Conservation (phyloP, 2,113 vertebrate species). For the Neolamprologus variostigma region DNA sequence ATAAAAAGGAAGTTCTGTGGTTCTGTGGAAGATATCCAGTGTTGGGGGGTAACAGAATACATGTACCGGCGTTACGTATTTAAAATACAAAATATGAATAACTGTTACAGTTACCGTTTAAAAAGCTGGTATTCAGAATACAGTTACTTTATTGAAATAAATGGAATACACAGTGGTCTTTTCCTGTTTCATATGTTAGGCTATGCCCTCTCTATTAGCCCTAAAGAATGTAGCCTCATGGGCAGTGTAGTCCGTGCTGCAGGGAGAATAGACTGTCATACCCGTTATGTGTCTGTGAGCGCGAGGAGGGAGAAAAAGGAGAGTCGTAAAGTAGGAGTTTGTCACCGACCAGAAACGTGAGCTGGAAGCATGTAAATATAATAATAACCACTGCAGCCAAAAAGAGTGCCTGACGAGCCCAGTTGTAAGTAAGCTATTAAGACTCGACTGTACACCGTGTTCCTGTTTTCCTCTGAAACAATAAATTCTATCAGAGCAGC, state of each 20-base stretch:
- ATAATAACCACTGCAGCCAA: neutral
- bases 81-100: neutral
- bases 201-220: neutral
- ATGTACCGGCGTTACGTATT: neutral
- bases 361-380: fast-evolving
- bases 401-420: neutral
- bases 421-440: neutral
- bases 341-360: neutral
- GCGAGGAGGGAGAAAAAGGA: neutral
- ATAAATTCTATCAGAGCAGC: neutral
- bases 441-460: neutral
- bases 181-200: neutral
- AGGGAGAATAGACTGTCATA: neutral
- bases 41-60: neutral
- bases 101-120: neutral
- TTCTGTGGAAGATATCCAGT: neutral
- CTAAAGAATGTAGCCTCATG: neutral
- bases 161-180: fast-evolving
- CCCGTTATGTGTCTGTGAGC: neutral
- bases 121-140: neutral
- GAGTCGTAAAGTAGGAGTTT: neutral
- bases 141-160: neutral
- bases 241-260: neutral
- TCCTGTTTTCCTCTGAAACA: neutral
- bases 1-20: neutral